These are phyloP conservation scores for Pteropus rufus DNA, from an alignment of 2,797 vertebrate species.

Conservation along the genomic window DNA sequence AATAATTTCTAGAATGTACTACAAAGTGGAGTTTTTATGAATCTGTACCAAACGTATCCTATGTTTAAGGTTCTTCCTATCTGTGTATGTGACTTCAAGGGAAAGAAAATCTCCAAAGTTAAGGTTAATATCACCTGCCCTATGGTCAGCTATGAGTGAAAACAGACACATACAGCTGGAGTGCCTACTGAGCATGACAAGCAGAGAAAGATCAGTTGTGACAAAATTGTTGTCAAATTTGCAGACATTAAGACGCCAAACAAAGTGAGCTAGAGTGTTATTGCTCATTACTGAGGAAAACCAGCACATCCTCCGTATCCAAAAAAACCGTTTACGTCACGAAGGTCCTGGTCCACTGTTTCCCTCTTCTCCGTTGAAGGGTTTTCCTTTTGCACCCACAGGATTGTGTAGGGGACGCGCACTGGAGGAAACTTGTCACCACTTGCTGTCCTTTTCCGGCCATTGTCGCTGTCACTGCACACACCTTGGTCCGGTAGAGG, in stretches of 20 bases:
- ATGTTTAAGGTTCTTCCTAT: not conserved
- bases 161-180: not conserved
- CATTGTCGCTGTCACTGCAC: rapidly evolving
- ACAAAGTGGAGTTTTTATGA: not conserved
- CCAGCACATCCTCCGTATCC: not conserved
- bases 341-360: not conserved
- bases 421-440: not conserved
- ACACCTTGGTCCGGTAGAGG: not conserved
- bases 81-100: not conserved
- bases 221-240: not conserved
- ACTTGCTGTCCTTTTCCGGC: not conserved
- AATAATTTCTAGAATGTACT: not conserved
- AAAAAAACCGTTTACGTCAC: not conserved
- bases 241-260: not conserved
- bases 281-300: not conserved
- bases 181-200: not conserved
- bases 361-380: no score
- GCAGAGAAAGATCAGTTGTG: not conserved
- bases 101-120: not conserved
- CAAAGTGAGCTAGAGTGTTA: not conserved
- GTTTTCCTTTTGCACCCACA: not conserved
- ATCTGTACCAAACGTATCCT: not conserved
- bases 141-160: not conserved
- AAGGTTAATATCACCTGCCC: not conserved
- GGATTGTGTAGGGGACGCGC: not conserved